Conservation (phyloP, 1,140 invertebrate genomes). For the Saccostrea cuccullata region DNA sequence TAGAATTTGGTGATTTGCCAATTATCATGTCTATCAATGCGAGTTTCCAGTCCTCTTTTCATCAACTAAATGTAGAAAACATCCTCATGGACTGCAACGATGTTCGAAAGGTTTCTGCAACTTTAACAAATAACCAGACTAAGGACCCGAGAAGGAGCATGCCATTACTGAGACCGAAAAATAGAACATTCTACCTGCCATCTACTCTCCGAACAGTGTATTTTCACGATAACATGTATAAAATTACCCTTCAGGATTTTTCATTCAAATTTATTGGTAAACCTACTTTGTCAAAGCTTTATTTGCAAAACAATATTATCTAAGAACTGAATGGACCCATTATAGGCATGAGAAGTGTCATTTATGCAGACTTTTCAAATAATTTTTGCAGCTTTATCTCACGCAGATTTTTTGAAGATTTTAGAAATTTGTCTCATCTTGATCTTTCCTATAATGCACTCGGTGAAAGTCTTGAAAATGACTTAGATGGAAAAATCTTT, state of each 20-base stretch:
- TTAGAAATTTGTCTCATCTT: neutral
- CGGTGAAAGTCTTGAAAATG: neutral
- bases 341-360: neutral
- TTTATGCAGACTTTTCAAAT: neutral
- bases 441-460: neutral
- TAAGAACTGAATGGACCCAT: neutral
- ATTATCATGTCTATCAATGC: neutral
- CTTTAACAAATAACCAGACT: neutral
- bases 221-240: conserved; percentile 1
- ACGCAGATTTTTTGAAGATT: neutral
- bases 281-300: neutral
- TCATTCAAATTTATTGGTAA: neutral
- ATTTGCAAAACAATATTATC: neutral
- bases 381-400: neutral
- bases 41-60: neutral
- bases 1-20: neutral
- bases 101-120: neutral
- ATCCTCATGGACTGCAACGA: neutral
- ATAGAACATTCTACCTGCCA: neutral
- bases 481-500: neutral
- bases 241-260: neutral
- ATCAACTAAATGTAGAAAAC: neutral
- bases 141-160: neutral
- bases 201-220: neutral
- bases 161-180: neutral